Conservation (phyloP, 2,797 vertebrate species). For the Arremon brunneinucha region DNA sequence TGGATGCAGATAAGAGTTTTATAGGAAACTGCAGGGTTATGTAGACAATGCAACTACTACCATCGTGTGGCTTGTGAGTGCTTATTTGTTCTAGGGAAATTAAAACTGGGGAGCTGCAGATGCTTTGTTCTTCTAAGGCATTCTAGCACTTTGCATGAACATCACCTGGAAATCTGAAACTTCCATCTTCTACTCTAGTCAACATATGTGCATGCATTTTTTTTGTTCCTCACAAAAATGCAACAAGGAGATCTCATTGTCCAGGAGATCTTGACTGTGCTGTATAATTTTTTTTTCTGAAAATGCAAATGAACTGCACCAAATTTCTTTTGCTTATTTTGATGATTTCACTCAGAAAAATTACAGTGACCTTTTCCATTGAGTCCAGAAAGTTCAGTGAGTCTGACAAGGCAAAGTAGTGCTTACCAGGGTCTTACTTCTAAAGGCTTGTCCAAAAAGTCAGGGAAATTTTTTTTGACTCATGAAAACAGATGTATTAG, state of each 20-base stretch:
- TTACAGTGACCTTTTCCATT: background rate
- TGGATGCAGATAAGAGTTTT: background rate
- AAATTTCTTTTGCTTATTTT: background rate
- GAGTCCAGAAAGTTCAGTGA: background rate
- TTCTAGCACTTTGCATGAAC: background rate
- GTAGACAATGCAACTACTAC: background rate
- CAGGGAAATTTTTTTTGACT: background rate
- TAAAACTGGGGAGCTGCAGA: background rate
- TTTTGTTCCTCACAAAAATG: background rate
- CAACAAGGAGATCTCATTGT: background rate
- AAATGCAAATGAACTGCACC: background rate
- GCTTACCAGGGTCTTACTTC: background rate
- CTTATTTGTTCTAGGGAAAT: background rate
- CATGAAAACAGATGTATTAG: background rate
- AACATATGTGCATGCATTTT: background rate
- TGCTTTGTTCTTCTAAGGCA: background rate
- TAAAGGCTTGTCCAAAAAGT: background rate
- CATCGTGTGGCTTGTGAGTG: background rate
- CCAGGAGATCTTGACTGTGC: background rate
- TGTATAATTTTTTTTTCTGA: background rate
- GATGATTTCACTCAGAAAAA: background rate
- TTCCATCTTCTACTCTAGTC: background rate
- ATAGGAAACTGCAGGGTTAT: background rate
- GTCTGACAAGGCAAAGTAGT: background rate
- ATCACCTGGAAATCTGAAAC: background rate